phyloP scores from a whole-genome alignment of 2,113 vertebrate genomes.

The Brachirus orientalis region DNA sequence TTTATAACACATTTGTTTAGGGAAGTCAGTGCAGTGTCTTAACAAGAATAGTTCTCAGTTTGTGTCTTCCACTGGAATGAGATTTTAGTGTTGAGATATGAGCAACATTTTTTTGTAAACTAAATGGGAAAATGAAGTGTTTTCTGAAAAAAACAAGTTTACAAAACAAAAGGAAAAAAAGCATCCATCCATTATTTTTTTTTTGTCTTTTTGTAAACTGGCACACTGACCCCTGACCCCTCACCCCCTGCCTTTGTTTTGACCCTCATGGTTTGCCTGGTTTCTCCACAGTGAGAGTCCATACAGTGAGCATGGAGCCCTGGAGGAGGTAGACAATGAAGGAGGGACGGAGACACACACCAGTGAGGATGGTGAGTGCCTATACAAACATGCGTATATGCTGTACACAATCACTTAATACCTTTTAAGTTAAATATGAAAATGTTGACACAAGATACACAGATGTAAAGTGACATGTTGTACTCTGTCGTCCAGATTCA shows the following conservation, averaged over 20 bases:
- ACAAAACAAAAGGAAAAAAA: no score
- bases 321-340: conserved; percentile 96
- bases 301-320: conserved; percentile 92
- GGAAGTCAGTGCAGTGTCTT: no score
- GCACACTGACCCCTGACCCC: neutral
- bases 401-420: neutral
- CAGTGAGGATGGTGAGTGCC: conserved; percentile 92
- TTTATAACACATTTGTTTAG: no score
- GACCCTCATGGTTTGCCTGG: conserved; percentile 27
- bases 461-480: neutral
- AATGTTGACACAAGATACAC: no score
- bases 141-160: no score
- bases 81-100: no score
- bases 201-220: no score
- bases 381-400: neutral
- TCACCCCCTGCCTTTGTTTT: neutral
- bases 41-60: no score
- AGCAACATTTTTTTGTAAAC: no score
- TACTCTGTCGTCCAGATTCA: neutral
- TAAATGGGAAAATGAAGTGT: no score
- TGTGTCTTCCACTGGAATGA: no score
- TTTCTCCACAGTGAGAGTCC: conserved; percentile 90
- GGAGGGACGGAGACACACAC: conserved; percentile 93
- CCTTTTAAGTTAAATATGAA: neutral
- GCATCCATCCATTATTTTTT: no score